These are phyloP conservation scores for Eclectus roratus DNA, from an alignment of 2,113 vertebrate genomes.

Conservation along the genomic window DNA sequence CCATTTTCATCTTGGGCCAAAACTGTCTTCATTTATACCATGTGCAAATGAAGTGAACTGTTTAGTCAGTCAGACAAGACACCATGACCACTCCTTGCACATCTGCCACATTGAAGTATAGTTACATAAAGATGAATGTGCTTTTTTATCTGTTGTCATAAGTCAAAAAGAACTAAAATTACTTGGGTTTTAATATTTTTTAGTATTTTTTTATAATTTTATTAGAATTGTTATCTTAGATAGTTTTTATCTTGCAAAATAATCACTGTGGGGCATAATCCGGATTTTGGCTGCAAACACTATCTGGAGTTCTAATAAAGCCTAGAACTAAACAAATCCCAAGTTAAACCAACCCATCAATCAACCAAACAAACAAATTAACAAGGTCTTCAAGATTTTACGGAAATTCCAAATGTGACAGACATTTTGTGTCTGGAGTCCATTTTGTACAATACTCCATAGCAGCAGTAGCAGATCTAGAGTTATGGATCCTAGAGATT, in stretches of 20 bases:
- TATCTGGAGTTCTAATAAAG: not conserved
- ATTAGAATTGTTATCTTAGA: not conserved
- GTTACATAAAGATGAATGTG: not conserved
- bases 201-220: not conserved
- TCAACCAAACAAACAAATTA: not conserved
- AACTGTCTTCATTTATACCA: not conserved
- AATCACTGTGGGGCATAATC: not conserved
- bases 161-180: not conserved
- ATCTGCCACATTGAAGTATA: not conserved
- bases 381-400: not conserved
- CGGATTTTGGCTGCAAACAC: not conserved
- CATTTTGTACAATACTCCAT: not conserved
- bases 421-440: not conserved
- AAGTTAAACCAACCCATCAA: not conserved
- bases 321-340: not conserved
- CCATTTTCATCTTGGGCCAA: slow-evolving; percentile 1
- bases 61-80: not conserved
- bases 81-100: not conserved
- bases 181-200: not conserved
- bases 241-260: not conserved
- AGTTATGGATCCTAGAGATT: not conserved
- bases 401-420: not conserved
- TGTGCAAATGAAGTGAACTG: not conserved
- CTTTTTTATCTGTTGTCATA: not conserved
- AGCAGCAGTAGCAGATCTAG: not conserved